Evolutionary conservation across 2,113 vertebrate genomes (phyloP).

Genomic region (Oncorhynchus masou): DNA sequence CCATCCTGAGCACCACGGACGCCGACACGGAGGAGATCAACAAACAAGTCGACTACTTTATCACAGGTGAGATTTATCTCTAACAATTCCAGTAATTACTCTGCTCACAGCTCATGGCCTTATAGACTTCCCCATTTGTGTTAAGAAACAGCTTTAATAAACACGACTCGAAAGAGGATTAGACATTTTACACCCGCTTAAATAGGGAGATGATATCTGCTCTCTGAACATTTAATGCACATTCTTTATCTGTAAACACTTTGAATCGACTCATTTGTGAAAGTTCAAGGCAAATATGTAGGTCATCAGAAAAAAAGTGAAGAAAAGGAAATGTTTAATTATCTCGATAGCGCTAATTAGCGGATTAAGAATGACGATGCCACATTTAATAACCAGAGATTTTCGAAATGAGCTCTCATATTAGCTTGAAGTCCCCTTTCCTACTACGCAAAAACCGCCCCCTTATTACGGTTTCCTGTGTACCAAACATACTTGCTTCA

Average conservation of each 20-base stretch:
- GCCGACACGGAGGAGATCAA: constrained; percentile 88
- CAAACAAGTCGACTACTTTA: constrained; percentile 88
- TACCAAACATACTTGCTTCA: constrained; percentile 1
- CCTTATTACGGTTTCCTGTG: constrained; percentile 1
- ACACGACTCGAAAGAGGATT: constrained; percentile 29
- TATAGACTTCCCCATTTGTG: constrained; percentile 27
- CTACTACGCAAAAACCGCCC: neutral
- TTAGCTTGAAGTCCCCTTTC: constrained; percentile 1
- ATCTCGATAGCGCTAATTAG: constrained; percentile 62
- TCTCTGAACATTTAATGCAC: constrained; percentile 46
- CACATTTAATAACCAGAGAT: constrained; percentile 44
- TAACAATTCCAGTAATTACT: constrained; percentile 14
- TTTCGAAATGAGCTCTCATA: constrained; percentile 22
- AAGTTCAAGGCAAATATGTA: constrained; percentile 56
- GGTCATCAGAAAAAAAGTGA: constrained; percentile 40
- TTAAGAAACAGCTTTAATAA: constrained; percentile 38
- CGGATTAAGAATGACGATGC: constrained; percentile 43
- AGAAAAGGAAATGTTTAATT: constrained; percentile 51
- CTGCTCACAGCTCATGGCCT: constrained; percentile 19
- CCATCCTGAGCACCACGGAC: constrained; percentile 91
- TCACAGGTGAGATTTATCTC: constrained; percentile 82
- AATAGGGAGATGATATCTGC: constrained; percentile 56
- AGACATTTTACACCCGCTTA: constrained; percentile 43
- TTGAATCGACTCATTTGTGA: constrained; percentile 36
- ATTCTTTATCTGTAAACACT: constrained; percentile 45